Evolutionary conservation across 2,113 vertebrate species (phyloP).

Genomic region (Rhinogobius similis): DNA sequence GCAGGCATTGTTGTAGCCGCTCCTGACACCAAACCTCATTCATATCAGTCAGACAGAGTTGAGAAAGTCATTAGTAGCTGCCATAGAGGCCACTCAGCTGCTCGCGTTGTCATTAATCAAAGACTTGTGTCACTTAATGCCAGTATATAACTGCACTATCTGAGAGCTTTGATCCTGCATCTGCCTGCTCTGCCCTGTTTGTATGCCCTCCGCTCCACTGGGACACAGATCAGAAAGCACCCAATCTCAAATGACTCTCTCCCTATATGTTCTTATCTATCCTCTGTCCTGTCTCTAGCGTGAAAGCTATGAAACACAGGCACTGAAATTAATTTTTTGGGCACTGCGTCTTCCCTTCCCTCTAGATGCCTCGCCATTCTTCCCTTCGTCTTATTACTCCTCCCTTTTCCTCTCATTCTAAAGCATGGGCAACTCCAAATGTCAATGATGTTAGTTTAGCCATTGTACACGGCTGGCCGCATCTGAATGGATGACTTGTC

Average conservation of each 20-base stretch:
- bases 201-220: conserved; percentile 18
- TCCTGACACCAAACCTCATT: conserved; percentile 29
- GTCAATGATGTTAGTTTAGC: conserved; percentile 86
- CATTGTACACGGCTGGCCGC: conserved; percentile 83
- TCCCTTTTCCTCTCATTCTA: conserved; percentile 67
- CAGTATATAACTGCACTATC: conserved; percentile 50
- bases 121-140: conserved; percentile 39
- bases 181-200: conserved; percentile 42
- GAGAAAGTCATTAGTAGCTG: conserved; percentile 56
- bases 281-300: conserved; percentile 26
- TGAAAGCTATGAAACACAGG: conserved; percentile 61
- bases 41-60: conserved; percentile 48
- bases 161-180: conserved; percentile 58
- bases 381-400: conserved; percentile 32
- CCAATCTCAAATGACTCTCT: conserved; percentile 53
- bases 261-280: conserved; percentile 5
- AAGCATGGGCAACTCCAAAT: conserved; percentile 79
- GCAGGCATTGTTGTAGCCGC: not conserved
- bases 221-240: conserved; percentile 45
- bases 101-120: conserved; percentile 61
- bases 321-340: conserved; percentile 73
- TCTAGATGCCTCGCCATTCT: conserved; percentile 23
- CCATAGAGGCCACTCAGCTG: conserved; percentile 38
- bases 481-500: conserved; percentile 82
- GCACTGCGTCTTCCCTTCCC: conserved; percentile 45